Conservation (phyloP, 2,113 vertebrate genomes). For the Numida meleagris region DNA sequence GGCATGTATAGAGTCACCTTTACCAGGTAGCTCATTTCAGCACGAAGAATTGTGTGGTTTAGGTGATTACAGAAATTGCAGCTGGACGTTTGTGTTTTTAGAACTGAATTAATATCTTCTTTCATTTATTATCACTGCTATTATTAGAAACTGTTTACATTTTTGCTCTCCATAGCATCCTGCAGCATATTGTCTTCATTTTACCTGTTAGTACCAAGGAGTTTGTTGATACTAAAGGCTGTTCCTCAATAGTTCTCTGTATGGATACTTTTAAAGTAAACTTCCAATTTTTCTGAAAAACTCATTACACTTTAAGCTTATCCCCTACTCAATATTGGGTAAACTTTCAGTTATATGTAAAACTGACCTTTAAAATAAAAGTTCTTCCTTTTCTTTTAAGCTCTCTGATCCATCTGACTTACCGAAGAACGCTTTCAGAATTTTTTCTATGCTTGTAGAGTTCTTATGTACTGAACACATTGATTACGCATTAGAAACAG, state of each 20-base stretch:
- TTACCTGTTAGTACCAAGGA: background rate
- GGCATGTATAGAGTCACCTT: background rate
- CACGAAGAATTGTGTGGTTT: background rate
- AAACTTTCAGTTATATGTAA: conserved; percentile 24
- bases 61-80: background rate
- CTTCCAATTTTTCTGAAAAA: background rate
- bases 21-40: background rate
- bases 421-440: conserved; percentile 96
- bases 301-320: conserved; percentile 17
- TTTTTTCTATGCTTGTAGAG: conserved; percentile 97
- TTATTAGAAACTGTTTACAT: background rate
- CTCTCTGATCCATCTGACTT: conserved; percentile 97
- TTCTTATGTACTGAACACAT: conserved; percentile 98
- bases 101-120: background rate
- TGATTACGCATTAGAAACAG: conserved; percentile 98
- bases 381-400: conserved; percentile 76
- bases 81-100: background rate
- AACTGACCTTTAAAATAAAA: conserved; percentile 42
- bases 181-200: background rate
- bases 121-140: background rate
- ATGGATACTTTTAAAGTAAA: background rate
- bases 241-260: background rate
- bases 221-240: background rate
- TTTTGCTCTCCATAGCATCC: background rate
- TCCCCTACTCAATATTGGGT: background rate